Base-by-base conservation (phyloP, 2,797 vertebrate genomes). In the Syndactyla subalaris region DNA sequence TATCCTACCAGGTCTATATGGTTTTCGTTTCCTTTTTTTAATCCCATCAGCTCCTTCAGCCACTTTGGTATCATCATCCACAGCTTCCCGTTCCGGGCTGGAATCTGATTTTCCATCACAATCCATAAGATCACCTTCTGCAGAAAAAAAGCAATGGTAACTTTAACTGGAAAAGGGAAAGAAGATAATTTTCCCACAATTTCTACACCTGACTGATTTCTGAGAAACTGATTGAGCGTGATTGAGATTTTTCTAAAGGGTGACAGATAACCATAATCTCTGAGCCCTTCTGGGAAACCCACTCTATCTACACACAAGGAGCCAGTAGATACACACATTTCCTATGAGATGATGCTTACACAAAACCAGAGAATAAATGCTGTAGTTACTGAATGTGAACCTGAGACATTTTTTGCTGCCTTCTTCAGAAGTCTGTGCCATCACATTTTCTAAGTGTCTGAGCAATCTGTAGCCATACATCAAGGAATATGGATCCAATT, bases 11-110 rank as follows among this genome's bases (percentile, higher is more conserved):
- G 99, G 99, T 97, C 99, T 98, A 95, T 99, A 99, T 43, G 99
- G 99, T 97, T 99, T 99, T 97, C 99, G 98, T 93, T 99, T 99
- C 96, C 99, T 99, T 98, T 99, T 99, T 97, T 99, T 99, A 95
- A 98, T 96, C 34, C 98, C 98, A 59, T 99, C 99, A 65, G 98
- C 55, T 79, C 97, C 98, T 90, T 99, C 98, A 2, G 93, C 94
- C 95, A 98, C 99, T 97, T 99, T 99, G 89, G 98, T 97, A 93
- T 99, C 99, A 58, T 99, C 99, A 97, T 99, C 99, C 90, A 96
- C 98, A 86, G 98, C 97, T 97, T 99, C 99, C 77, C 99, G 98
- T 95, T 99, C 99, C 20, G 99, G 99, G 97, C 99, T 99, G 34
- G 99, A 99, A 96, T 99, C 99, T 38, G 99, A 99, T 98, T 99